These are phyloP conservation scores for Drosophila tropicalis DNA, from an alignment of 1,140 invertebrate species.

Conservation along the genomic window DNA sequence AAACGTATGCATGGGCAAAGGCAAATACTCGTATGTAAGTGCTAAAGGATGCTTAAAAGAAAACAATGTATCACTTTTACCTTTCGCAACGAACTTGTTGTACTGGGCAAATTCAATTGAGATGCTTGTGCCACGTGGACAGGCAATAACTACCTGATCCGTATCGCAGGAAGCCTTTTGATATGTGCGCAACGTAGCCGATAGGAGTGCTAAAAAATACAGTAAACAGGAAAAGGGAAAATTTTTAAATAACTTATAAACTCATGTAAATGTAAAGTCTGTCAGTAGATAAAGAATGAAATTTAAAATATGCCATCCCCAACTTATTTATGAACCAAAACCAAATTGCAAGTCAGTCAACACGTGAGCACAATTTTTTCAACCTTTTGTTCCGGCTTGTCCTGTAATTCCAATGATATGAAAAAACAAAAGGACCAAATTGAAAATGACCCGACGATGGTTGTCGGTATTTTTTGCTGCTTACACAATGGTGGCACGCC, in stretches of 20 bases:
- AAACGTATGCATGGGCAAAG: slow-evolving; percentile 16
- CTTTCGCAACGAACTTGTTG: slow-evolving; percentile 78
- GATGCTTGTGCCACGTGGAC: slow-evolving; percentile 93
- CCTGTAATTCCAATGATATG: slow-evolving; percentile 7
- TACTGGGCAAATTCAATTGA: slow-evolving; percentile 90
- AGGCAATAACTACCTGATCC: slow-evolving; percentile 91
- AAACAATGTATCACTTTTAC: slow-evolving; percentile 42
- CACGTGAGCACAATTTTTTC: not conserved
- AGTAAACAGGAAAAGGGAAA: not conserved
- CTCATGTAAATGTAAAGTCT: not conserved
- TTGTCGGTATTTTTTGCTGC: slow-evolving; percentile 11
- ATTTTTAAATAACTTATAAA: slow-evolving; percentile 9
- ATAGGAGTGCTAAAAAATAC: slow-evolving; percentile 89
- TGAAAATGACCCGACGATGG: slow-evolving; percentile 42
- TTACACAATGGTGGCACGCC: slow-evolving; percentile 8
- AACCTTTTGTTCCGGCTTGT: not conserved
- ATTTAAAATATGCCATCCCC: not conserved
- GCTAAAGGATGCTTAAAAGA: not conserved
- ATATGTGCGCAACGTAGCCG: slow-evolving; percentile 93
- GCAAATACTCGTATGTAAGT: not conserved
- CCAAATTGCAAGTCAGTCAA: slow-evolving; percentile 20
- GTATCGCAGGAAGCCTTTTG: slow-evolving; percentile 94
- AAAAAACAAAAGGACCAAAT: slow-evolving; percentile 33
- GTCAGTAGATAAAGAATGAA: not conserved
- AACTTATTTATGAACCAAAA: not conserved